A percentile compares a stretch with the other conserved stretches of the same genome.
Conservation (phyloP, 1,140 invertebrate genomes). For the Cyclina sinensis region DNA sequence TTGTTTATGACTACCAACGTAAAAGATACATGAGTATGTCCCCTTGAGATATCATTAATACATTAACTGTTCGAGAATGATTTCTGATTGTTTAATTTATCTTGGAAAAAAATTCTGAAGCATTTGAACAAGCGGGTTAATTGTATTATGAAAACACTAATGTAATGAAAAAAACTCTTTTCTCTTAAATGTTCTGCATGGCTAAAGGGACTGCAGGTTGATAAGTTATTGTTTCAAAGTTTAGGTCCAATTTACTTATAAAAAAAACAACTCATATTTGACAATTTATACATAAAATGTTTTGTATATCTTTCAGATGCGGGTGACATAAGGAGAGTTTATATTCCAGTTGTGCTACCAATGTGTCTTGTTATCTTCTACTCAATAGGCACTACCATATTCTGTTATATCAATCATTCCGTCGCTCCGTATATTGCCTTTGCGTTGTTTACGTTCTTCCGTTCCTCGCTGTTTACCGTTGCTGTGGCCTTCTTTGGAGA, state of each 20-base stretch:
- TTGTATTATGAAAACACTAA: too few species aligned
- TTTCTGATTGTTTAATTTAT: too few species aligned
- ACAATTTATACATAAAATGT: too few species aligned
- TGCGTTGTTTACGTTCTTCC: conserved; percentile 54
- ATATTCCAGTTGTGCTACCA: conserved; percentile 58
- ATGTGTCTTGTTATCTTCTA: conserved; percentile 58
- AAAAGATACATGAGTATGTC: conserved; percentile 49
- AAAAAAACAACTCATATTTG: not conserved
- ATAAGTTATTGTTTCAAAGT: too few species aligned
- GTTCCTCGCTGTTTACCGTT: conserved; percentile 61
- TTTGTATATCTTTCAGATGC: conserved; percentile 31
- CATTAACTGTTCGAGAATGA: too few species aligned
- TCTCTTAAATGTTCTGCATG: too few species aligned
- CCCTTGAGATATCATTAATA: too few species aligned
- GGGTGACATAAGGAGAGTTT: not conserved
- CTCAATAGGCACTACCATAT: conserved; percentile 36
- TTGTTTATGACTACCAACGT: conserved; percentile 54
- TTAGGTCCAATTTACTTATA: too few species aligned
- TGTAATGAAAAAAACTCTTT: too few species aligned
- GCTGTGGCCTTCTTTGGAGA: conserved; percentile 65
- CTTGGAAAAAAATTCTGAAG: too few species aligned
- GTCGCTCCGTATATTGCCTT: conserved; percentile 58
- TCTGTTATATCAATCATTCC: conserved; percentile 34
- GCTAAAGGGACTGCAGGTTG: too few species aligned
- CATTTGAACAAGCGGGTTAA: too few species aligned